Base-by-base conservation (phyloP, 2,888 invertebrate genomes). In the Campopleginae sp. region DNA sequence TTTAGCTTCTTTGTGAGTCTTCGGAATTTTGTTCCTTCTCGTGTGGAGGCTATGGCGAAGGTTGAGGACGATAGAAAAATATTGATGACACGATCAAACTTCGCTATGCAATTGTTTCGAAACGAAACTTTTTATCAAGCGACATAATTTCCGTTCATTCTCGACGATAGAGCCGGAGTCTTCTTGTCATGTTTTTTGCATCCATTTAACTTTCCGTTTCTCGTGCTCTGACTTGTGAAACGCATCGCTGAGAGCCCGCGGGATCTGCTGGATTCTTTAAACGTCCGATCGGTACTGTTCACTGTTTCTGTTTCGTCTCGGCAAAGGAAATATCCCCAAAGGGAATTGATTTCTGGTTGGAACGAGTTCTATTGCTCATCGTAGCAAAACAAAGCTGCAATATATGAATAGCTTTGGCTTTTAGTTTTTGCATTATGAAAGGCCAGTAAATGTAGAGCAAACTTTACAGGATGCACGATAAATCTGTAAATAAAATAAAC, bases 1-100 rank as follows among this genome's bases (percentile, higher is more conserved):
- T 71, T 54, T 58, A 27, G 48, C 46, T 80, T 31, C 7, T n/a
- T 74, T 42, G 23, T 33, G 42, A 27, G 17, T 58, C 38, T 65
- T n/a, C 31, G 10, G 17, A 46, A 27, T 27, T 58, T 27, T 23
- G 8, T 58, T 58, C 5, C 19, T 27, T 54, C 10, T 54, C 4
- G 54, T 10, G 23, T 10, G 10, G 19, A 51, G 10, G 10, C 23
- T 19, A 51, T 17, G 23, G 51, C 0, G 17, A 54, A 23, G 8
- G 54, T 54, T 54, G 0, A 54, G 12, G 23, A 12, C 0, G 54
- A 19, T 19, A 19, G 10, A 10, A 19, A 19, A 51, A 58, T 12
- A 23, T 0, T 58, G 6, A 12, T 4, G 12, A 7, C 5, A 14
- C 23, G 27, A 27, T 4, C 58, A 27, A 58, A 23, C 54, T 54